Evolutionary conservation across 37 sponge, comb jelly and placozoan genomes (phyloP), one percentile per base, ranked within the genome.

Genomic region (Diacarnus erythraeanus): DNA sequence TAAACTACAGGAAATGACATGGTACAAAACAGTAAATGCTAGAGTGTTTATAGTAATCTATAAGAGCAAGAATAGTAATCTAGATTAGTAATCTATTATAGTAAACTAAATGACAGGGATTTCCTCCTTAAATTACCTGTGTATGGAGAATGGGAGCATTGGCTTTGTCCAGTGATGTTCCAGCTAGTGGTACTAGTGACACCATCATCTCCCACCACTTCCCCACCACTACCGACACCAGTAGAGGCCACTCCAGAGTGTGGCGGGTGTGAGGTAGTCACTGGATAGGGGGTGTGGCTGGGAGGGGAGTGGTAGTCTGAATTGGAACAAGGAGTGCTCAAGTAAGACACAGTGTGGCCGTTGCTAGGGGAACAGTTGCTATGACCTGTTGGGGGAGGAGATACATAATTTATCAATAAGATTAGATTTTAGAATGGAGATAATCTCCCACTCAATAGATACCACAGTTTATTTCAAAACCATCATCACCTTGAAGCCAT

Each of bases 121-220:
- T n/a, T n/a, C n/a, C n/a, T n/a, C n/a, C n/a, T n/a, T n/a, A n/a
- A n/a, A n/a, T n/a, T 25, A 71, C 71, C 71, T 43, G 38, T n/a
- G 15, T 40, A 71, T 17, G 71, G n/a, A 4, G 71, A 29, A 12
- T 17, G 23, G 43, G 71, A 42, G 42, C 71, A 40, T n/a, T 59
- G 60, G n/a, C n/a, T n/a, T n/a, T 69, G 69, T 8, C 74, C 74
- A 22, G 35, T 54, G 35, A 74, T 41, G 27, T 54, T 74, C 74
- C 74, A 74, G 57, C 31, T 74, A 33, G 74, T 54, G 34, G 33
- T 74, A 4, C 33, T 74, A 35, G 31, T 20, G 3, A 23, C 36
- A 18, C 42, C 57, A 41, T 74, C 74, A 22, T 30, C 74, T 2
- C 74, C 74, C 6, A 15, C 57, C 36, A 38, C 17, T 27, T 25